Evolutionary conservation across 2,113 vertebrate genomes (phyloP).

Genomic region (Cnemophilus loriae): DNA sequence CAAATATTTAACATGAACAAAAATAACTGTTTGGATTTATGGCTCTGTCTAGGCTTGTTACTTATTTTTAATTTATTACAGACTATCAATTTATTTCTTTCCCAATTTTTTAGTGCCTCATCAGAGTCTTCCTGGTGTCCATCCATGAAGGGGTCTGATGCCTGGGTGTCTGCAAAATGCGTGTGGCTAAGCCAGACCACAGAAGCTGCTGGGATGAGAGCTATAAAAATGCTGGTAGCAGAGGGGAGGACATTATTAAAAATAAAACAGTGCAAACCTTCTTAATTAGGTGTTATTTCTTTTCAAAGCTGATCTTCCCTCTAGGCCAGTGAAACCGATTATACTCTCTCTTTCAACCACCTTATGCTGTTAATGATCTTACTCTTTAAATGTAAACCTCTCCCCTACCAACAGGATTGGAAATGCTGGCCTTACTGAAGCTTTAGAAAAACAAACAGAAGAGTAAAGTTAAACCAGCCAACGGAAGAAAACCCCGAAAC

Average conservation of each 20-base stretch:
- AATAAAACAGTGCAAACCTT: not conserved
- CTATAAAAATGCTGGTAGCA: not conserved
- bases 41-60: not conserved
- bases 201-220: not conserved
- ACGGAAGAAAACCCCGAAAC: not conserved
- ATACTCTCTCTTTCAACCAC: not conserved
- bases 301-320: not conserved
- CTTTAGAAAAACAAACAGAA: not conserved
- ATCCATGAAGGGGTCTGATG: not conserved
- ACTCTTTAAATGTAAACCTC: not conserved
- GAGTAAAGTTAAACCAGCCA: not conserved
- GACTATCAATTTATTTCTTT: not conserved
- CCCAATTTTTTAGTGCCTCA: not conserved
- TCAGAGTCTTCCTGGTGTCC: not conserved
- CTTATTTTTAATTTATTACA: not conserved
- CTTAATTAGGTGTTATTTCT: constrained; percentile 28
- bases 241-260: not conserved
- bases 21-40: not conserved
- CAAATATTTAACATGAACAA: not conserved
- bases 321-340: not conserved
- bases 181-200: not conserved
- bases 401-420: not conserved
- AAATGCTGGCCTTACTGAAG: not conserved
- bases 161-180: accelerated
- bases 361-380: not conserved